These are phyloP conservation scores for Drosophila affinis DNA, from an alignment of 2,888 invertebrate genomes.

Conservation along the genomic window DNA sequence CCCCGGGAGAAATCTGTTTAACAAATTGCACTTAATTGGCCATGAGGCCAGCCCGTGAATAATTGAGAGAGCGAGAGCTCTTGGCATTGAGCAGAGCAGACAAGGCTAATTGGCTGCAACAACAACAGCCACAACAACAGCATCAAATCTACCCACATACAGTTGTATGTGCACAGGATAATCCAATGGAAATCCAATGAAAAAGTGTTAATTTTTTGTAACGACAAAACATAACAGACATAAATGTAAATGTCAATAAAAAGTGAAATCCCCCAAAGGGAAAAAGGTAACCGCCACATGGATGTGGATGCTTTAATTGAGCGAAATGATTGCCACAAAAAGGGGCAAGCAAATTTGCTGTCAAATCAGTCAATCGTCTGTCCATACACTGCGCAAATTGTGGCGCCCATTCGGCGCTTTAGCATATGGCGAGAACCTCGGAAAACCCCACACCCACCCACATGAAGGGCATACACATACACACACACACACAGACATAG, in stretches of 20 bases:
- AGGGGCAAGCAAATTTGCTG: slow-evolving; percentile 42
- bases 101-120: slow-evolving; percentile 28
- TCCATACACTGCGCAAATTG: slow-evolving; percentile 70
- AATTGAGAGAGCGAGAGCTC: slow-evolving; percentile 30
- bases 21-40: slow-evolving; percentile 50
- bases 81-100: slow-evolving; percentile 24
- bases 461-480: slow-evolving; percentile 1
- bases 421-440: slow-evolving; percentile 51
- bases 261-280: not conserved
- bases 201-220: not conserved
- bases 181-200: not conserved
- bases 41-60: slow-evolving; percentile 52
- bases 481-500: slow-evolving; percentile 1
- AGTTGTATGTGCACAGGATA: too few relatives aligned
- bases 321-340: slow-evolving; percentile 17
- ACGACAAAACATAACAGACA: not conserved
- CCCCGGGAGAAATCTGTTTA: slow-evolving; percentile 18
- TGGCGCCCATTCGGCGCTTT: slow-evolving; percentile 62
- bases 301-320: slow-evolving; percentile 21
- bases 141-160: not conserved
- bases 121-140: not conserved
- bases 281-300: slow-evolving; percentile 34
- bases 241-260: slow-evolving; percentile 3
- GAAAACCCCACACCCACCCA: slow-evolving; percentile 13
- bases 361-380: slow-evolving; percentile 67